Evolutionary conservation across 2,888 invertebrate genomes (phyloP), one percentile per base, ranked within the genome.

Genomic region (Bhutanitis thaidina): DNA sequence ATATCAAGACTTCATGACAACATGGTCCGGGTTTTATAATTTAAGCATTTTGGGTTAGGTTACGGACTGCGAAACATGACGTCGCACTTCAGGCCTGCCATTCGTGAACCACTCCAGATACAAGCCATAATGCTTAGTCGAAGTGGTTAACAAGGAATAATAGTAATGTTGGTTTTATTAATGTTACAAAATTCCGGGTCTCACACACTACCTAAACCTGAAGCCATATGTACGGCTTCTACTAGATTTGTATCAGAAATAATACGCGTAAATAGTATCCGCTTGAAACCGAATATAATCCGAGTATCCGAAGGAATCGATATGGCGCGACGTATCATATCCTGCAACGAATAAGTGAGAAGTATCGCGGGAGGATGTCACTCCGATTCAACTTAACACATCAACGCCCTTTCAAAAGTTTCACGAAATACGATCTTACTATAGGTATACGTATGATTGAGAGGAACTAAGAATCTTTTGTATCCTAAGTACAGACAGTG

Each of bases 351-450:
- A 55, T 14, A 20, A 25, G 49, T 32, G 49, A 37, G 43, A 49
- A 37, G 13, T 47, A 39, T 43, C 36, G 43, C 48, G 36, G 29
- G 41, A 12, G 13, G 36, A 30, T 56, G 60, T 58, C 59, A 54
- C 49, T 53, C 49, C 45, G 53, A 58, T 59, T 56, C 48, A 49
- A 49, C 40, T 44, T 59, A 29, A 59, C 63, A 59, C 64, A 54
- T 66, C 65, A 62, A 59, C 64, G 61, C 66, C 60, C 58, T 51
- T 48, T 34, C 20, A 52, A 58, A 58, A 58, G 56, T 54, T 53
- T 29, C 15, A 55, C 49, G 67, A 55, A 65, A 65, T 56, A 57
- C 47, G 65, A 67, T 57, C 57, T 56, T 16, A 13, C 27, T 36
- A 29, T 41, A n/a, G n/a, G n/a, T n/a, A 40, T 25, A 54, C 56